Evolutionary conservation across 1,140 invertebrate genomes (phyloP), one percentile per base, ranked within the genome.

Genomic region (Lordiphosa mommai): DNA sequence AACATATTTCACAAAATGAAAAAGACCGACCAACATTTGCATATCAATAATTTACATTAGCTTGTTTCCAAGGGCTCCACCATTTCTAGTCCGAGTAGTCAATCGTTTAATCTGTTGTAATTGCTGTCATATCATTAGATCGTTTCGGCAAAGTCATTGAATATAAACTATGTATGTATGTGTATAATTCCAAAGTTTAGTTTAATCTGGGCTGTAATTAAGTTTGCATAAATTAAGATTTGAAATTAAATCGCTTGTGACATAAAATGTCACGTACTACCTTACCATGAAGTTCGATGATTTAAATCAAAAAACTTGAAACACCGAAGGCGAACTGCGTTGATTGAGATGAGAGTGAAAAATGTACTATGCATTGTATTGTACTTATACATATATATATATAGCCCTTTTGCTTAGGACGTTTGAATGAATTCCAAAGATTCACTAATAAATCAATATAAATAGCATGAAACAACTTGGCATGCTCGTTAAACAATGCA

Each of bases 161-260:
- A 61, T 55, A 33, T 55, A 55, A 69, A 60, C 34, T 64, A 64
- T 37, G 13, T 44, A n/a, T 41, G 30, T 36, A 16, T 29, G 33
- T 58, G 48, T 47, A 9, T 37, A 12, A 30, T 27, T 23, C 27
- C 38, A 53, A 16, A 17, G 61, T 51, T 59, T 63, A 79, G 79
- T 72, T 73, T 52, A 68, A 72, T 56, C 71, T 72, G 51, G 50
- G 51, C 60, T 65, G 77, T 52, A 80, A 80, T 76, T 80, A 76
- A 80, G 51, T 65, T 76, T 82, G 77, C 58, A 80, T 80, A 80
- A 82, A 80, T 80, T 80, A 80, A 74, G 66, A 69, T 70, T 48
- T 58, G 7, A 82, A 56, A 63, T 56, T 48, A 51, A 40, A 49
- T 53, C 50, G 72, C 29, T 43, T 61, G 34, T 50, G 65, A 40